Evolutionary conservation across 1,140 invertebrate species (phyloP).

Genomic region (Antheraea pernyi): DNA sequence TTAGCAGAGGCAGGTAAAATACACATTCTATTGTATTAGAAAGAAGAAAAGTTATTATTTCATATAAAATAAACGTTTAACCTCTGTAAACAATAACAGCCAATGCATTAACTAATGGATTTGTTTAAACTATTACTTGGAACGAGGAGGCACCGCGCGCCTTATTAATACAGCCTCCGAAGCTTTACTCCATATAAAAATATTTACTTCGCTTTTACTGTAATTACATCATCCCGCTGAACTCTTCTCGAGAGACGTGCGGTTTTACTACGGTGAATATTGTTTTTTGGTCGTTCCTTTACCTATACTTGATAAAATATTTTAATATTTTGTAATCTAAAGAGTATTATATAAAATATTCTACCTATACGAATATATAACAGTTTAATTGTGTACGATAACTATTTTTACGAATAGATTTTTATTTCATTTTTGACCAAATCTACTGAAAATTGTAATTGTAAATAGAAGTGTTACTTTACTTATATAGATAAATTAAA

Average conservation of each 20-base stretch:
- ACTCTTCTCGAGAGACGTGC: conserved; percentile 21
- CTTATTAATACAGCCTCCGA: conserved; percentile 37
- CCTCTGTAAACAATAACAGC: not conserved
- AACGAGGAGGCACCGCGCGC: conserved; percentile 20
- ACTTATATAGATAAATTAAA: too few relatives aligned
- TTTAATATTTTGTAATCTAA: not conserved
- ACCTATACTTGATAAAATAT: not conserved
- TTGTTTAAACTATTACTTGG: conserved; percentile 50
- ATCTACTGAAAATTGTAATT: too few relatives aligned
- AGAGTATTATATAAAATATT: too few relatives aligned
- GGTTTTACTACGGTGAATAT: conserved; percentile 26
- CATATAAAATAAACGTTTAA: conserved; percentile 7
- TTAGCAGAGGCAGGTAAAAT: too few relatives aligned
- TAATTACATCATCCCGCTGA: conserved; percentile 57
- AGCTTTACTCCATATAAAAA: conserved; percentile 56
- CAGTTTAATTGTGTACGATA: too few relatives aligned
- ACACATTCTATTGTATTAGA: too few relatives aligned
- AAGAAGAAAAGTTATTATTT: conserved; percentile 6
- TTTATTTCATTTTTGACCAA: too few relatives aligned
- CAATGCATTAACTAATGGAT: conserved; percentile 40
- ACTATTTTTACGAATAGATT: too few relatives aligned
- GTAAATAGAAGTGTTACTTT: too few relatives aligned
- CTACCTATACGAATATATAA: too few relatives aligned
- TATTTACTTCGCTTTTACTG: conserved; percentile 66
- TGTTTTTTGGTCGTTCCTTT: not conserved